Evolutionary conservation across 2,113 vertebrate genomes (phyloP), one percentile per base, ranked within the genome.

Genomic region (Columba livia): DNA sequence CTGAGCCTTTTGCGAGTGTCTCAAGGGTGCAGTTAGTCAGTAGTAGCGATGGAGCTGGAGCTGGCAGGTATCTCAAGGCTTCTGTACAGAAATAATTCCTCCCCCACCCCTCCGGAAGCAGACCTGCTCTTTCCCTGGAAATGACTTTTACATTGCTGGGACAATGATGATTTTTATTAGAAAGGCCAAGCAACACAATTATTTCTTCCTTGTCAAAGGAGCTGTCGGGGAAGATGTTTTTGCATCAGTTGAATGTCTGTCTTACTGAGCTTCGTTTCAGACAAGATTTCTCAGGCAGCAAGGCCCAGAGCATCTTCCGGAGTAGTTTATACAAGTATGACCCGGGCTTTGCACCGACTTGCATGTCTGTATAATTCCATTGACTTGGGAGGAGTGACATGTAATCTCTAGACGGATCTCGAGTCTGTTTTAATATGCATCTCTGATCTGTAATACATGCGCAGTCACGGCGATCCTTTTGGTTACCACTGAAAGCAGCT

Each of bases 1-100:
- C 48, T 6, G 5, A 62, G 83, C 32, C 61, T 88, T 90, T 61
- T 89, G 75, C 51, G 31, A 17, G 64, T 23, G 71, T 94, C 88
- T 71, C 88, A 70, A 5, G 90, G 82, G 93, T 74, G 83, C 36
- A 54, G 86, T 94, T 94, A 88, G 64, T 88, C 48, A 67, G 73
- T 72, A 85, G 79, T 17, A 71, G 82, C 0, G 18, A 75, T 20
- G 64, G 75, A 88, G 90, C 50, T 72, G 77, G 32, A 92, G 77
- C 90, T 92, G 90, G 42, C 79, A 91, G 53, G 14, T 74, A 29
- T 62, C 67, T 80, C 44, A 12, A 29, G 90, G 83, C 38, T 86
- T 85, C 64, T 53, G 51, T 34, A 9, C 61, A 67, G 70, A 25
- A 56, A 62, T 78, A 9, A 69, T 36, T 66, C n/a, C 6, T 34